Evolutionary conservation across 2,888 invertebrate genomes (phyloP).

Genomic region (Philaethria dido): DNA sequence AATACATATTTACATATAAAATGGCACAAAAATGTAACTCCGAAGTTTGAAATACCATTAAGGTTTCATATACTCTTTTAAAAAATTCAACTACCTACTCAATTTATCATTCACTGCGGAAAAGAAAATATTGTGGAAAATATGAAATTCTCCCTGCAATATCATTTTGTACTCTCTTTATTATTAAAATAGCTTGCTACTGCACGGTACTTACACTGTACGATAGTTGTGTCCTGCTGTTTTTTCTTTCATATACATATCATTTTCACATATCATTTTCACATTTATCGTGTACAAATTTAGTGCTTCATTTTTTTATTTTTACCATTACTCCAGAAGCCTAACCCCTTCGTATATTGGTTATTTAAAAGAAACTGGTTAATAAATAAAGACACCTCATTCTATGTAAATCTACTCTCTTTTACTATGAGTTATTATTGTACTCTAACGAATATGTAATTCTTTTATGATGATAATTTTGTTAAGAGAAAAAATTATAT

Average conservation of each 20-base stretch:
- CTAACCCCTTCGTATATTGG: no score
- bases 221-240: background rate
- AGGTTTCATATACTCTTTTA: constrained; percentile 6
- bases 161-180: constrained; percentile 15
- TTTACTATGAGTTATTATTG: no score
- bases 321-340: no score
- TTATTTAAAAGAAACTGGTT: no score
- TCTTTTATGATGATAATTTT: no score
- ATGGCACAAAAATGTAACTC: background rate
- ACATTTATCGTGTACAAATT: no score
- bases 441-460: no score
- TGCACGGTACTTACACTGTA: background rate
- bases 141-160: constrained; percentile 6
- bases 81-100: constrained; percentile 4
- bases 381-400: no score
- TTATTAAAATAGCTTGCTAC: constrained; percentile 17
- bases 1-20: background rate
- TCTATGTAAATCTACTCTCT: no score
- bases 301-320: no score
- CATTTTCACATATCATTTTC: no score
- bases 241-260: background rate
- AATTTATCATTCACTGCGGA: constrained; percentile 22
- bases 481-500: no score
- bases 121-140: constrained; percentile 11
- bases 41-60: background rate